These are phyloP conservation scores for Caenorhabditis panamensis DNA, from an alignment of 2,888 invertebrate species.

Conservation along the genomic window DNA sequence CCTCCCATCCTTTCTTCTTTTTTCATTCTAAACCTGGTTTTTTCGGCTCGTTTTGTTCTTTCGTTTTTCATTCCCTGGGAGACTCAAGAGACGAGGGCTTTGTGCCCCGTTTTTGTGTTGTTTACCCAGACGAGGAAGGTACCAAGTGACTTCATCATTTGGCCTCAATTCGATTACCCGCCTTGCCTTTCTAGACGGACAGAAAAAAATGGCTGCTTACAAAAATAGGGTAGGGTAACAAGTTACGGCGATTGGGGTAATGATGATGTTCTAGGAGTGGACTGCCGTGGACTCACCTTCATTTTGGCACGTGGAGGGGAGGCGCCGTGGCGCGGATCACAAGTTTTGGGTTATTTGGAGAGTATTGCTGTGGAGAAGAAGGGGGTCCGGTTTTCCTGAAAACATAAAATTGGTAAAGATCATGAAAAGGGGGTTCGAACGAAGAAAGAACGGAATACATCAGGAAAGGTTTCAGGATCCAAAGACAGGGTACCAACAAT, in stretches of 20 bases:
- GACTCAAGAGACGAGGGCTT: too few relatives aligned
- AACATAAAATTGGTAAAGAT: background rate
- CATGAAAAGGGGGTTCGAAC: background rate
- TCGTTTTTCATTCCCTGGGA: too few relatives aligned
- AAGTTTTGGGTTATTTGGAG: background rate
- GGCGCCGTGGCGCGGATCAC: slow-evolving; percentile 26
- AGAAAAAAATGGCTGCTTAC: slow-evolving; percentile 6
- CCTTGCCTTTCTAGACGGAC: slow-evolving; percentile 9
- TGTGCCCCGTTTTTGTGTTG: slow-evolving; percentile 17
- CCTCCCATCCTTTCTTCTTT: background rate
- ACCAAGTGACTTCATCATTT: slow-evolving; percentile 54
- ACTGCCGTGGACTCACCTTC: slow-evolving; percentile 42
- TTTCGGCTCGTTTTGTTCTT: background rate
- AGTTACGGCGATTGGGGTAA: background rate
- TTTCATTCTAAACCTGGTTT: background rate
- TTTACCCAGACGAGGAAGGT: slow-evolving; percentile 52
- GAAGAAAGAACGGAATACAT: background rate
- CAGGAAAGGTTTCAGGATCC: background rate
- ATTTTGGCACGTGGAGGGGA: slow-evolving; percentile 34
- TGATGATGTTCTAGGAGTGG: background rate
- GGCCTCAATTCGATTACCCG: slow-evolving; percentile 37
- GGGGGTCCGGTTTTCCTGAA: background rate
- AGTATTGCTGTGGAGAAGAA: background rate
- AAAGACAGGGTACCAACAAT: too few relatives aligned
- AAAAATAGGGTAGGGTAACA: background rate